Percentiles rank a stretch among this genome's conserved stretches.
These are phyloP conservation scores for Leptatherina wallacei DNA, from an alignment of 2,797 vertebrate genomes.

Conservation along the genomic window DNA sequence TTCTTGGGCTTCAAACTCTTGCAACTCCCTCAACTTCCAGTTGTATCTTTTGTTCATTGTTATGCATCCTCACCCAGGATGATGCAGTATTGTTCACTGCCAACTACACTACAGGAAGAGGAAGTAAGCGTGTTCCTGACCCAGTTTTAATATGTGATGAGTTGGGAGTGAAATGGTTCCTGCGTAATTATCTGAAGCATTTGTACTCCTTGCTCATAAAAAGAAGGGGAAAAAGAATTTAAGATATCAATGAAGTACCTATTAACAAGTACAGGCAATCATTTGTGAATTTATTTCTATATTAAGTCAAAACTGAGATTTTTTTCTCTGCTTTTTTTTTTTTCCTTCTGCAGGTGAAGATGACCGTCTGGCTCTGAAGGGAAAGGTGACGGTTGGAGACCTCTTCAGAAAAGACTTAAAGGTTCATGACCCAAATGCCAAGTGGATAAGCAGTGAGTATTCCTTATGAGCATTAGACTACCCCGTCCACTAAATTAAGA, in stretches of 20 bases:
- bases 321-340: background rate
- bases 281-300: background rate
- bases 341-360: conserved; percentile 87
- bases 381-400: conserved; percentile 91
- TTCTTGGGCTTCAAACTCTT: no score
- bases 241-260: background rate
- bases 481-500: background rate
- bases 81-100: no score
- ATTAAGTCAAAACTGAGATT: background rate
- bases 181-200: no score
- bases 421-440: conserved; percentile 92
- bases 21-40: no score
- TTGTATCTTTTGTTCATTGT: no score
- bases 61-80: no score
- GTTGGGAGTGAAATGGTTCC: no score
- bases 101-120: no score
- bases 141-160: no score
- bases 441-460: conserved; percentile 94
- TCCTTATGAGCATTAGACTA: background rate
- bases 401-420: conserved; percentile 91
- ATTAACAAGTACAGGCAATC: background rate
- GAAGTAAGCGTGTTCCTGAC: no score
- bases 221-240: background rate
- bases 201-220: no score
- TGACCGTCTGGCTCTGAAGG: conserved; percentile 91